Conservation (phyloP, 53 echinoderm and acorn worm species). For the Apostichopus leukothele region DNA sequence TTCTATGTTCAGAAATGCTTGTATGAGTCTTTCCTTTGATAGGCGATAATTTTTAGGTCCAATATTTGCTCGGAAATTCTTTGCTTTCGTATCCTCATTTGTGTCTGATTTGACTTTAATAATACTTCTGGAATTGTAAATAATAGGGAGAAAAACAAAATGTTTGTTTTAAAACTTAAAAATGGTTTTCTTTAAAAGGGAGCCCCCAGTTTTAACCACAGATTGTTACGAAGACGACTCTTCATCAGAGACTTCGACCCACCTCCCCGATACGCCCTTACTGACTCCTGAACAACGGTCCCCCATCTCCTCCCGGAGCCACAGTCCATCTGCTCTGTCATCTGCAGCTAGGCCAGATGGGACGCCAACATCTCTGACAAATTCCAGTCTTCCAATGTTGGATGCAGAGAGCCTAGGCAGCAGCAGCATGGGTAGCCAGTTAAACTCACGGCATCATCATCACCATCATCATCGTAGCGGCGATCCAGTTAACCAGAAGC, state of each 20-base stretch:
- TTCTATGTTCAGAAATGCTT: too few species aligned
- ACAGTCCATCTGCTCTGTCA: slow-evolving; percentile 46
- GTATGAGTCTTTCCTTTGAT: too few species aligned
- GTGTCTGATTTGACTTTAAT: too few species aligned
- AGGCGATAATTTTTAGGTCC: too few species aligned
- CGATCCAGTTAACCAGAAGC: slow-evolving; percentile 27
- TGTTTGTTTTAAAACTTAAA: not conserved
- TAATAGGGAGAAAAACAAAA: not conserved
- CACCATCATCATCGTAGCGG: not conserved
- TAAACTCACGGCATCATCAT: slow-evolving; percentile 28
- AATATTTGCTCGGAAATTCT: too few species aligned
- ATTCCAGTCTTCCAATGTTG: slow-evolving; percentile 75
- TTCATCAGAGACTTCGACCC: slow-evolving; percentile 73
- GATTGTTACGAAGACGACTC: slow-evolving; percentile 84
- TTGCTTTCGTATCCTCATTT: too few species aligned
- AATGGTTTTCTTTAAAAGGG: slow-evolving; percentile 59
- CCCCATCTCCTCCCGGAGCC: slow-evolving; percentile 78
- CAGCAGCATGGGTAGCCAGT: slow-evolving; percentile 51
- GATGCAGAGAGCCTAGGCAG: slow-evolving; percentile 58
- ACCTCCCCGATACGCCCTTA: slow-evolving; percentile 85
- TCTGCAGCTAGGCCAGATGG: slow-evolving; percentile 42
- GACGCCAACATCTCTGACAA: slow-evolving; percentile 46
- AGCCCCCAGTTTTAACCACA: slow-evolving; percentile 86
- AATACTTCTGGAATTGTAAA: too few species aligned
- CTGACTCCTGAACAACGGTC: slow-evolving; percentile 78